Percentiles rank a stretch among this genome's conserved stretches.
These are phyloP conservation scores for Tillus elongatus DNA, from an alignment of 2,888 invertebrate species.

Conservation along the genomic window DNA sequence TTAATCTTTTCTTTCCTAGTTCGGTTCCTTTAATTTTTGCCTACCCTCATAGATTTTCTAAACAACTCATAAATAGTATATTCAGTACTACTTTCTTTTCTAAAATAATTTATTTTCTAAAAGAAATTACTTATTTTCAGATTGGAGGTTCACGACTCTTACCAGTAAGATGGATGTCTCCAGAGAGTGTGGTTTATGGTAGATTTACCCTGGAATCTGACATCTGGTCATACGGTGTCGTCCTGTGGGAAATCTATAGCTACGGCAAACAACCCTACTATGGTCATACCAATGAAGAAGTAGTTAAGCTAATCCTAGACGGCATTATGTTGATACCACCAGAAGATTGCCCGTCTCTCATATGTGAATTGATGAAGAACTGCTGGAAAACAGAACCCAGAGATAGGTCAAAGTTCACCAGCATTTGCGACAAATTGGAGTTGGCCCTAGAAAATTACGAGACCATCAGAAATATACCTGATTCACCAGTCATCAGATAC, in stretches of 20 bases:
- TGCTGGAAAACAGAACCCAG: conserved; percentile 77
- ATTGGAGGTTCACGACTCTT: conserved; percentile 72
- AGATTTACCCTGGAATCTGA: conserved; percentile 86
- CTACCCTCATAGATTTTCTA: no score
- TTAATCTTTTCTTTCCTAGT: no score
- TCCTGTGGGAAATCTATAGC: conserved; percentile 90
- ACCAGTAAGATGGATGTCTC: conserved; percentile 95
- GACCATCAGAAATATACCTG: conserved; percentile 3
- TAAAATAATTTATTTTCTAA: neutral
- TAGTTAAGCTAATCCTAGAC: conserved; percentile 67
- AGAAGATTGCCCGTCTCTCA: conserved; percentile 62
- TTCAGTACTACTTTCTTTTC: no score
- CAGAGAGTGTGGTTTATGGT: conserved; percentile 83
- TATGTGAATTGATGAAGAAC: conserved; percentile 66
- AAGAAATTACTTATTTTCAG: conserved; percentile 29
- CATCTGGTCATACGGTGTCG: conserved; percentile 88
- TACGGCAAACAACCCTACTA: conserved; percentile 90
- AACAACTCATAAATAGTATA: no score
- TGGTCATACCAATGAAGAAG: conserved; percentile 82
- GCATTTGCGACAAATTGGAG: conserved; percentile 57
- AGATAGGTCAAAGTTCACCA: conserved; percentile 63
- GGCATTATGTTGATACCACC: conserved; percentile 74
- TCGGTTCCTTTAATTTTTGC: no score
- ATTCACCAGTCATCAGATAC: conserved; percentile 18
- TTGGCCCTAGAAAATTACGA: conserved; percentile 33